phyloP scores from a whole-genome alignment of 2,888 invertebrate species.

The Tipula lateralis region DNA sequence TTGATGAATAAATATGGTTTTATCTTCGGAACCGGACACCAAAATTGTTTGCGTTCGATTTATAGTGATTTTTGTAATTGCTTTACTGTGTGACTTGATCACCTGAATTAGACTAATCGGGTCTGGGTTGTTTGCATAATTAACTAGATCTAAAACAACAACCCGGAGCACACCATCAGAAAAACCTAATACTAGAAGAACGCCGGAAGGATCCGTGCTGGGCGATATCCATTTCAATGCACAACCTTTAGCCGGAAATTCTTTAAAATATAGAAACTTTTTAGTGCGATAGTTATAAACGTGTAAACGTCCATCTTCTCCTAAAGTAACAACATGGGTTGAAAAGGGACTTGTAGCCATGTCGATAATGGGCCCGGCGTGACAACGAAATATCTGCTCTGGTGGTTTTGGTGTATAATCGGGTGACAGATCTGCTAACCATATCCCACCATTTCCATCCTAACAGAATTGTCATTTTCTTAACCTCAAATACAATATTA shows the following conservation, averaged over 20 bases:
- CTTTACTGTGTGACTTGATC: conserved; percentile 63
- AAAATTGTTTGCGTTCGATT: conserved; percentile 56
- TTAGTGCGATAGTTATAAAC: conserved; percentile 64
- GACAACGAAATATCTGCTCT: conserved; percentile 58
- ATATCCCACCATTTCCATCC: conserved; percentile 83
- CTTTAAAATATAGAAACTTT: conserved; percentile 56
- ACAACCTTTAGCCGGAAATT: conserved; percentile 55
- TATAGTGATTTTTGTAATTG: conserved; percentile 58
- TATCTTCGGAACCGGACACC: conserved; percentile 63
- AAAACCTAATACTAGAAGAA: conserved; percentile 64
- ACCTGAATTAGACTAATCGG: conserved; percentile 48
- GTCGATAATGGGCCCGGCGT: conserved; percentile 69
- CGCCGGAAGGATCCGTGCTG: conserved; percentile 60
- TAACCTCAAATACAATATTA: neutral
- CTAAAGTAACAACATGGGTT: conserved; percentile 66
- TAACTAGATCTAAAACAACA: conserved; percentile 41
- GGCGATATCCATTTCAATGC: conserved; percentile 67
- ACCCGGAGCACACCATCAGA: conserved; percentile 66
- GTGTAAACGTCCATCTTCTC: conserved; percentile 66
- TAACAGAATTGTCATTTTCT: conserved; percentile 41
- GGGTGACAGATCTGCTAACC: conserved; percentile 64
- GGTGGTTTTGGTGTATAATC: conserved; percentile 50
- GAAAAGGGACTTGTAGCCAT: conserved; percentile 65
- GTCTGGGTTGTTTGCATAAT: neutral
- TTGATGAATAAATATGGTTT: conserved; percentile 63